Percentiles rank a stretch among this genome's conserved stretches.
phyloP scores from a whole-genome alignment of 2,888 invertebrate species.

The Standfussiana lucernea region DNA sequence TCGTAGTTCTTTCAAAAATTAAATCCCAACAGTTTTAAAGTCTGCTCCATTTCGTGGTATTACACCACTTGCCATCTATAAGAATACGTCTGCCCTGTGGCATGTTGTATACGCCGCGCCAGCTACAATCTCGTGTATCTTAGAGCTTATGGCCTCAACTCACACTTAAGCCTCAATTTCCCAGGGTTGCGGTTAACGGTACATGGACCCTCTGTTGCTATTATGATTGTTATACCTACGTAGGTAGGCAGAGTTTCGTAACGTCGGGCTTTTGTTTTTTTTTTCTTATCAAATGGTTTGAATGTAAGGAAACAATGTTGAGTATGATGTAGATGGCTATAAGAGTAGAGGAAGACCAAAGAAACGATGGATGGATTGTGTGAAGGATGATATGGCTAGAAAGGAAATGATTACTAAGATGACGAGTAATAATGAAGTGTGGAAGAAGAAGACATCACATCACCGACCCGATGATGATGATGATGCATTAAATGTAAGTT shows the following conservation, averaged over 20 bases:
- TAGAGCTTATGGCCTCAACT: slow-evolving; percentile 54
- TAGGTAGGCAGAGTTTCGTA: not conserved
- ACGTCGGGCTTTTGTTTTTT: slow-evolving; percentile 10
- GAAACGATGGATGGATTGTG: no score
- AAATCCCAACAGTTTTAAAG: slow-evolving; percentile 1
- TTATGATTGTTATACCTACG: slow-evolving; percentile 44
- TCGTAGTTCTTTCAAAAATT: not conserved
- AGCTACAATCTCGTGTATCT: slow-evolving; percentile 49
- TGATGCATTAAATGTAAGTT: not conserved
- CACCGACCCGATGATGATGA: no score
- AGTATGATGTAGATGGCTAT: no score
- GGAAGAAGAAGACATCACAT: no score
- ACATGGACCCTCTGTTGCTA: slow-evolving; percentile 34
- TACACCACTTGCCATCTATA: slow-evolving; percentile 9
- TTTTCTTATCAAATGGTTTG: not conserved
- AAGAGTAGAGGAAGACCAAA: no score
- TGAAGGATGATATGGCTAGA: no score
- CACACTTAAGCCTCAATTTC: slow-evolving; percentile 56
- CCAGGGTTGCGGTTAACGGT: slow-evolving; percentile 44
- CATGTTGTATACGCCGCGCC: slow-evolving; percentile 38
- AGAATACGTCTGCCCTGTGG: slow-evolving; percentile 2
- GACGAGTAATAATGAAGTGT: no score
- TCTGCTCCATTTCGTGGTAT: not conserved
- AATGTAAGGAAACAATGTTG: no score
- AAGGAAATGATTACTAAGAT: no score